Percentiles rank a stretch among this genome's conserved stretches.
These are phyloP conservation scores for Phylloscopus trochilus DNA, from an alignment of 2,113 vertebrate species.

Conservation along the genomic window DNA sequence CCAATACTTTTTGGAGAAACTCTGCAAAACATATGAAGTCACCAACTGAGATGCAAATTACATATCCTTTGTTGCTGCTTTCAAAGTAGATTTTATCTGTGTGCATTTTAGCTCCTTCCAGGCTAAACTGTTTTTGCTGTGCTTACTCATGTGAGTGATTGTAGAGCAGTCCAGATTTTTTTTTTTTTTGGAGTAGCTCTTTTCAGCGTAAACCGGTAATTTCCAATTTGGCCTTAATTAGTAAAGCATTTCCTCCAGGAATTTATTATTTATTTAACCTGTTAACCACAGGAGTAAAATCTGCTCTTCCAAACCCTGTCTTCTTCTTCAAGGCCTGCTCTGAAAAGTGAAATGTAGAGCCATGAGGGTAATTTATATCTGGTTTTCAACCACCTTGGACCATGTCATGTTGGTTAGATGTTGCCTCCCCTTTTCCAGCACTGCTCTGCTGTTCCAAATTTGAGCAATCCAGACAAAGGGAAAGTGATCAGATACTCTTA, in stretches of 20 bases:
- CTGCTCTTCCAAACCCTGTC: not conserved
- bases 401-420: not conserved
- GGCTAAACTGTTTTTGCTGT: not conserved
- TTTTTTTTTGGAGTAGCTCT: not conserved
- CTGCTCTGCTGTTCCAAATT: not conserved
- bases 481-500: not conserved
- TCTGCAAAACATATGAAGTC: slow-evolving; percentile 10
- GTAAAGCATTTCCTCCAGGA: not conserved
- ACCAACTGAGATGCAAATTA: slow-evolving; percentile 1
- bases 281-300: not conserved
- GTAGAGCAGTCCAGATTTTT: not conserved
- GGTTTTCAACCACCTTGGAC: not conserved
- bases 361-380: not conserved
- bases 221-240: not conserved
- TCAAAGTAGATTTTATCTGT: slow-evolving; percentile 31
- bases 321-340: not conserved
- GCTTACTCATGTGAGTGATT: not conserved
- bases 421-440: not conserved
- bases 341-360: not conserved
- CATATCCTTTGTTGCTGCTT: not conserved
- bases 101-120: not conserved
- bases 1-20: not conserved
- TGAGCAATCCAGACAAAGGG: not conserved
- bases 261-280: not conserved
- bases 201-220: not conserved